Base-by-base conservation (phyloP, 2,113 vertebrate species). In the Acrocephalus arundinaceus region DNA sequence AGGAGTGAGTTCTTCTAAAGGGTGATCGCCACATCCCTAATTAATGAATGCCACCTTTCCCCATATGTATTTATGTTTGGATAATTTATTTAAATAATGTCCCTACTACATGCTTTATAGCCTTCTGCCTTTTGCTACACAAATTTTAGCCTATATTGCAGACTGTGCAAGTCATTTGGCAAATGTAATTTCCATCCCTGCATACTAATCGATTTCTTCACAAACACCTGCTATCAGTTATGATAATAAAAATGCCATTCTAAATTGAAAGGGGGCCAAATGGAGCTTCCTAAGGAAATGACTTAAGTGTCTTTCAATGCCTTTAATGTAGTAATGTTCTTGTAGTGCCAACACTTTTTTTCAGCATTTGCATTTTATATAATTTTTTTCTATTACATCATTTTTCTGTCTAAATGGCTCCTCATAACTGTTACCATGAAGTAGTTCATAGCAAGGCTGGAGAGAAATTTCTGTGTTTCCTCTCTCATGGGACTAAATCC, bases 151-250 rank as follows among this genome's bases (percentile, higher is more conserved):
- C 87, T 98, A 98, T 97, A 98, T 96, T 97, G 98, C 97, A 97
- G 98, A 98, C 97, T 97, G 91, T 97, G 97, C 98, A 98, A 97
- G 98, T 98, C 98, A 97, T 98, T 98, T 98, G 97, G 98, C 97
- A 98, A 98, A 98, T 98, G 98, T 98, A 97, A 98, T 98, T 98
- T 98, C 97, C 98, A 98, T 98, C 96, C 96, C 97, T 98, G 98
- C 98, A 98, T 98, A 98, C 98, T 98, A 98, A 98, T 98, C 97
- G 98, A 98, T 98, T 98, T 97, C 97, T 97, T 97, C 98, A 94
- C 98, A 97, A 98, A 98, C 98, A 98, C 98, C 98, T 98, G 98
- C 98, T 98, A 98, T 98, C 98, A 98, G 98, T 98, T 98, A 98
- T 97, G 97, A 98, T 98, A 98, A 98, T 98, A 98, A 98, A 98